phyloP scores from a whole-genome alignment of 2,113 vertebrate species.

The Chamaea fasciata region DNA sequence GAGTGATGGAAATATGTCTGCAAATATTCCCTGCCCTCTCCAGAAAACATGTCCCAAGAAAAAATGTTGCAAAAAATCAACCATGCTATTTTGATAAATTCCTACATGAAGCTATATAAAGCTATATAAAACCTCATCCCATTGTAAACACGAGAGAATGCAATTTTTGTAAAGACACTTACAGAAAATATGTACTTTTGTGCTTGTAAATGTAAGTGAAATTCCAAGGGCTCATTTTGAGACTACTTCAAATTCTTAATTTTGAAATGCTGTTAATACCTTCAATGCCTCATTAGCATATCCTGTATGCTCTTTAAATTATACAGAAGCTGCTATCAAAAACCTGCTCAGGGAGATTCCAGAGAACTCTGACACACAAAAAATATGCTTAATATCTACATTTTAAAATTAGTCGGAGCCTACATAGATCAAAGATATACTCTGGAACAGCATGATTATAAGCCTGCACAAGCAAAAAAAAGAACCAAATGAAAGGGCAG shows the following conservation, averaged over 20 bases:
- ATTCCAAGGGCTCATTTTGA: background rate
- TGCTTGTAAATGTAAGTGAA: constrained; percentile 8
- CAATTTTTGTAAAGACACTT: background rate
- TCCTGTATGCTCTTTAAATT: constrained; percentile 20
- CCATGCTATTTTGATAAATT: background rate
- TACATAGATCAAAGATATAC: constrained; percentile 3
- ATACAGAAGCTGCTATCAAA: background rate
- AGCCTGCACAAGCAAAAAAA: background rate
- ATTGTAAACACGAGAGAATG: background rate
- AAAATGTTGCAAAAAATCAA: background rate
- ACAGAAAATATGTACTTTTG: background rate
- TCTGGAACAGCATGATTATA: constrained; percentile 5
- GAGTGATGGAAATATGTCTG: background rate
- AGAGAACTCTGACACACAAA: background rate
- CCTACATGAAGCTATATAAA: background rate
- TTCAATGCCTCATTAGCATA: constrained; percentile 42
- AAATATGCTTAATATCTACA: constrained; percentile 8
- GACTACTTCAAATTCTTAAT: constrained; percentile 16
- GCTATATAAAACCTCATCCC: background rate
- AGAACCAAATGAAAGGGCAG: constrained; percentile 1
- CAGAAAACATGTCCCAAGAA: background rate
- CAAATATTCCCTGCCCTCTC: background rate
- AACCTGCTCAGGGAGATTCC: constrained; percentile 46
- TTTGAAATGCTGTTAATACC: constrained; percentile 31
- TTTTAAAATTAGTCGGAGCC: background rate